Percentiles rank a stretch among this genome's conserved stretches.
phyloP scores from a whole-genome alignment of 2,113 vertebrate species.

The Alces alces region DNA sequence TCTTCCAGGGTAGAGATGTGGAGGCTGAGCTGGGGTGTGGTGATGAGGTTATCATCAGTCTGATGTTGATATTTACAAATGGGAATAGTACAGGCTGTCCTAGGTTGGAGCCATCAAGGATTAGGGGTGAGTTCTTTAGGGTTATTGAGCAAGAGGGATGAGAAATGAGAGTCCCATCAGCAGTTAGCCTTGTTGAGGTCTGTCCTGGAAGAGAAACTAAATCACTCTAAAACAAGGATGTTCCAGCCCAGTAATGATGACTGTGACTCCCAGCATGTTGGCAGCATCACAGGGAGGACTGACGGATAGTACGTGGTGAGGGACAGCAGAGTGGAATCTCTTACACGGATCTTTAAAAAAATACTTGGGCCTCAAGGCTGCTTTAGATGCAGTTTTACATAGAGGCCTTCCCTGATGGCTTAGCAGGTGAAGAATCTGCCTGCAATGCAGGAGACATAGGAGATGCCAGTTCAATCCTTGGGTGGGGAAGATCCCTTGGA shows the following conservation, averaged over 20 bases:
- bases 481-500: neutral
- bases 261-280: neutral
- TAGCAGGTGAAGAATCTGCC: neutral
- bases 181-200: neutral
- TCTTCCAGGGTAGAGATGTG: neutral
- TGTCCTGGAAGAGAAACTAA: constrained; percentile 13
- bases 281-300: neutral
- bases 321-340: neutral
- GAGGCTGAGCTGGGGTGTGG: constrained; percentile 36
- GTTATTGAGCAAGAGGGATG: constrained; percentile 59
- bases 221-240: neutral
- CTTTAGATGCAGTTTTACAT: neutral
- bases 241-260: neutral
- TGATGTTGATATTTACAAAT: constrained; percentile 38
- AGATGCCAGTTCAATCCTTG: neutral
- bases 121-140: neutral
- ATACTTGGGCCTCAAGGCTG: neutral
- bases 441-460: neutral
- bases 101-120: neutral
- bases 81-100: constrained; percentile 52
- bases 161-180: neutral
- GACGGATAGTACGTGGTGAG: neutral
- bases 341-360: neutral
- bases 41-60: neutral
- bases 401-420: neutral